Conservation (phyloP, 2,113 vertebrate genomes). For the Scomber colias region DNA sequence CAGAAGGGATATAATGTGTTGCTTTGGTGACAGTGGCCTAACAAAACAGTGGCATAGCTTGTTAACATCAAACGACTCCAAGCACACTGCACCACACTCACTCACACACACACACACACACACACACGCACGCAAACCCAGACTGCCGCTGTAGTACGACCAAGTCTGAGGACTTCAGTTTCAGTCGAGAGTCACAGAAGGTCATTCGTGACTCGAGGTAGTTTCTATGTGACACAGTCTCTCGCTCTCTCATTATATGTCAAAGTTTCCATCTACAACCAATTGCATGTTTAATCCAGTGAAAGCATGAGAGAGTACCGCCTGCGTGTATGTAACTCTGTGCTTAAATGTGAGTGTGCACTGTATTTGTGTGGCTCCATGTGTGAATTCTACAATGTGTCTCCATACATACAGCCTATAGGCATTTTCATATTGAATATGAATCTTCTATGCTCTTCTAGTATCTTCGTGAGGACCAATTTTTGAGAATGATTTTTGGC, state of each 20-base stretch:
- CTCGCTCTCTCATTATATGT: conserved; percentile 41
- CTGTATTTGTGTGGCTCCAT: conserved; percentile 21
- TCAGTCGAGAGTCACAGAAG: conserved; percentile 60
- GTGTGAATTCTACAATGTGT: conserved; percentile 9
- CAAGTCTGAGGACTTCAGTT: conserved; percentile 56
- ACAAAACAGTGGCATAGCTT: conserved; percentile 76
- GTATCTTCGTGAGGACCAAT: neutral
- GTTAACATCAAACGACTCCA: conserved; percentile 79
- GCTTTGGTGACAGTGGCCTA: conserved; percentile 79
- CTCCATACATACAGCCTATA: neutral
- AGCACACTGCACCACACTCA: conserved; percentile 10
- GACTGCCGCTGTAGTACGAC: conserved; percentile 38
- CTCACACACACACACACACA: conserved; percentile 8
- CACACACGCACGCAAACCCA: conserved; percentile 20
- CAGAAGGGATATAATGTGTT: conserved; percentile 66
- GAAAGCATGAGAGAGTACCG: conserved; percentile 15
- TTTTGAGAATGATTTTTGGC: conserved; percentile 8
- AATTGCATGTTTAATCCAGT: conserved; percentile 55
- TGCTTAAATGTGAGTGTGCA: conserved; percentile 28
- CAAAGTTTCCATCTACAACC: conserved; percentile 68
- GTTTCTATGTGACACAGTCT: conserved; percentile 56
- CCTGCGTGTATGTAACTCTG: neutral
- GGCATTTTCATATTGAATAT: conserved; percentile 12
- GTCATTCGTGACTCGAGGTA: conserved; percentile 72
- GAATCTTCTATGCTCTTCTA: neutral